phyloP scores from a whole-genome alignment of 2,888 invertebrate genomes.

The Gymnoscelis rufifasciata region DNA sequence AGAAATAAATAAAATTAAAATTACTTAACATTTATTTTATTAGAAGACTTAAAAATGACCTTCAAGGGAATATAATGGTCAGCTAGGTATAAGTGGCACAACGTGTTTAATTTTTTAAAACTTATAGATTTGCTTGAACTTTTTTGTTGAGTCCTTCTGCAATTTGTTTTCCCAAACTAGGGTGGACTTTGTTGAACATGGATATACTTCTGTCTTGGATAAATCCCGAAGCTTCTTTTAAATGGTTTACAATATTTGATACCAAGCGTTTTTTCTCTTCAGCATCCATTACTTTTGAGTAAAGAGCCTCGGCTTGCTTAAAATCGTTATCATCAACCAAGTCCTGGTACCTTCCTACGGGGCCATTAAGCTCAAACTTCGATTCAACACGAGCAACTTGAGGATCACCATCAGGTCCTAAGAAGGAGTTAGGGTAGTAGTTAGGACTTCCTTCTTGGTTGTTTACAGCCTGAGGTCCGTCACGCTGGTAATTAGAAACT shows the following conservation, averaged over 20 bases:
- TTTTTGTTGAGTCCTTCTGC: conserved; percentile 81
- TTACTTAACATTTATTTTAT: too few species aligned
- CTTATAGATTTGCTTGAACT: conserved; percentile 79
- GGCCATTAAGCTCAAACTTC: conserved; percentile 80
- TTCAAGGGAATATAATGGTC: too few species aligned
- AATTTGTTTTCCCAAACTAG: conserved; percentile 87
- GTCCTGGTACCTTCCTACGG: conserved; percentile 88
- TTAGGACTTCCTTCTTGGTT: conserved; percentile 96
- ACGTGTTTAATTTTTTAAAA: background rate
- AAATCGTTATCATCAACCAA: conserved; percentile 93
- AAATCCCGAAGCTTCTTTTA: conserved; percentile 89
- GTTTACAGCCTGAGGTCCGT: conserved; percentile 87
- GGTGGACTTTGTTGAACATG: conserved; percentile 89
- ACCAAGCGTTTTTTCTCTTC: conserved; percentile 85
- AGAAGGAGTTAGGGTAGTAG: conserved; percentile 97
- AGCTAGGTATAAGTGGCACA: too few species aligned
- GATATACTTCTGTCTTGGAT: conserved; percentile 93
- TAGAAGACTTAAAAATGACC: too few species aligned
- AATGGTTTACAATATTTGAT: conserved; percentile 87
- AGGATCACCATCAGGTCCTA: conserved; percentile 87
- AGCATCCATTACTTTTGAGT: conserved; percentile 86
- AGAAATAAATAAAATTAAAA: too few species aligned
- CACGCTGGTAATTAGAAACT: conserved; percentile 90
- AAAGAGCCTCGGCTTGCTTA: conserved; percentile 89
- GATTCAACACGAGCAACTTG: conserved; percentile 80